Evolutionary conservation across 2,113 vertebrate species (phyloP), one percentile per base, ranked within the genome.

Genomic region (Tenrec ecaudatus): DNA sequence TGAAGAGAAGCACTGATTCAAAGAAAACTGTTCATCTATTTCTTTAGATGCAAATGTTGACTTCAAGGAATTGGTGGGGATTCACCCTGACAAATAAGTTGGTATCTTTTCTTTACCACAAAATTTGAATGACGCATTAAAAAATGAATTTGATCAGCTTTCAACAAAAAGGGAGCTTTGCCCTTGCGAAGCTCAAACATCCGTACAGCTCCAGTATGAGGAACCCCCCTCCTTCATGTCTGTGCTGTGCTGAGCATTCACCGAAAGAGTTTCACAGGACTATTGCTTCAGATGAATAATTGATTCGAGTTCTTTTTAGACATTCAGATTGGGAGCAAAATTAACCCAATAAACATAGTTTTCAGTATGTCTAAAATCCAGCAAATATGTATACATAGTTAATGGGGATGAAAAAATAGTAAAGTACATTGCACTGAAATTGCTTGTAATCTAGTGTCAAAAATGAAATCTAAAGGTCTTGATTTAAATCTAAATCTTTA

Each of bases 381-480:
- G 22, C 73, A 86, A 95, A 80, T 0, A 66, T 25, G 17, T 76
- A 40, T 40, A 40, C 40, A 7, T 4, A 85, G 66, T 93, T 82
- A 8, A 64, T 86, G 31, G 29, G 0, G 12, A 53, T 89, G 22
- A 80, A 83, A 81, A 84, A 88, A 36, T 2, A 38, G 6, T 58
- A 84, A 88, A 15, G 1, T 69, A 25, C 58, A 14, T 84, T 87
- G 15, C 10, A 73, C 64, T 22, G 15, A 75, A 78, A 83, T 43
- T 31, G 7, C 40, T 80, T 40, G n/a, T n/a, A n/a, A n/a, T n/a
- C 40, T 38, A 9, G 60, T 77, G 19, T 89, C 47, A 82, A 91
- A 62, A 90, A 79, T 89, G 84, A 88, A 84, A 76, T 82, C 29
- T 78, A 47, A 62, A 89, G 12, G 2, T 71, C 47, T 87, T 93